Evolutionary conservation across 2,888 invertebrate genomes (phyloP).

Genomic region (Epistrophe eligans): DNA sequence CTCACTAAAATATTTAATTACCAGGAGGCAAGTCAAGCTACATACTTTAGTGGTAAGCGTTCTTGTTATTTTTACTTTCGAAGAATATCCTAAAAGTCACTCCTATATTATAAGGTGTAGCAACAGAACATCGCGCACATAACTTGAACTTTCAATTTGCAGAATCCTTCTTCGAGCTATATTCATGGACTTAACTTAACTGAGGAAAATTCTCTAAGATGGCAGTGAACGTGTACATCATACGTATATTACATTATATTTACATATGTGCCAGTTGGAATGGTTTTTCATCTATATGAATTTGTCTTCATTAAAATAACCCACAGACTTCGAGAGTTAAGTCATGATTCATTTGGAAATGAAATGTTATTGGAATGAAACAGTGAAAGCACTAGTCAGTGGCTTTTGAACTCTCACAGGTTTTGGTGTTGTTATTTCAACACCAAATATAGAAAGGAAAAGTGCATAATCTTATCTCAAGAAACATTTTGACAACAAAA

Average conservation of each 20-base stretch:
- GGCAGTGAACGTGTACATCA: too few relatives aligned
- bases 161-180: conserved; percentile 37
- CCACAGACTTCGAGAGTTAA: conserved; percentile 22
- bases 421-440: not conserved
- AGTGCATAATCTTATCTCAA: too few relatives aligned
- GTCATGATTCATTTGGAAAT: conserved; percentile 1
- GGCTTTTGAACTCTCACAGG: conserved; percentile 12
- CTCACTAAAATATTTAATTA: conserved; percentile 36
- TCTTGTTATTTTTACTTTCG: not conserved
- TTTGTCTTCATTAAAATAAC: conserved; percentile 35
- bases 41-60: conserved; percentile 18
- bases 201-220: conserved; percentile 1
- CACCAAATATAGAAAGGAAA: too few relatives aligned
- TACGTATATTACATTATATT: not conserved
- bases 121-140: conserved; percentile 19
- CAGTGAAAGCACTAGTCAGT: conserved; percentile 19
- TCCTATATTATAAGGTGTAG: not conserved
- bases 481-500: too few relatives aligned
- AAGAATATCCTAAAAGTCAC: not conserved
- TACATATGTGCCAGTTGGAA: not conserved
- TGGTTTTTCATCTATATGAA: conserved; percentile 37
- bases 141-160: conserved; percentile 48
- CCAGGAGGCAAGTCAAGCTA: conserved; percentile 16
- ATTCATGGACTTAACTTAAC: too few relatives aligned
- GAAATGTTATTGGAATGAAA: conserved; percentile 21